phyloP scores from a whole-genome alignment of 2,888 invertebrate genomes.

The Epinotia bilunana region DNA sequence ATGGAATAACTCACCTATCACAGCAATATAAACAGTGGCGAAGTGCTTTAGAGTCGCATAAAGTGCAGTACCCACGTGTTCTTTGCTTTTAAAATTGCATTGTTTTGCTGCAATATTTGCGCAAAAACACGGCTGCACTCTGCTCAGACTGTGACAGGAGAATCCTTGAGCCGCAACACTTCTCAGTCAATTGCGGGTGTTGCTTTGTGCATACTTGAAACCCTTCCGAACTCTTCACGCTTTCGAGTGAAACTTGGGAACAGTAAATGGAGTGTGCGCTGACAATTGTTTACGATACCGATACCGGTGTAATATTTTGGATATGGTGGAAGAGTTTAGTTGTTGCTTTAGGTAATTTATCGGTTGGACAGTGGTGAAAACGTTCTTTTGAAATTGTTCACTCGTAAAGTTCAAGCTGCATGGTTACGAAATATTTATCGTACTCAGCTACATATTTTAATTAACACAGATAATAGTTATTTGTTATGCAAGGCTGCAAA shows the following conservation, averaged over 20 bases:
- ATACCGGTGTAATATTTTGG: slow-evolving; percentile 25
- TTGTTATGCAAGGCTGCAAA: no score
- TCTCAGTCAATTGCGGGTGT: slow-evolving; percentile 65
- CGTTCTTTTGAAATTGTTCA: neutral
- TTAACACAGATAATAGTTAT: no score
- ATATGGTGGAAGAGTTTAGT: slow-evolving; percentile 19
- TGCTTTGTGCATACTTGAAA: slow-evolving; percentile 65
- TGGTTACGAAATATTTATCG: neutral
- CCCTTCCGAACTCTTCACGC: slow-evolving; percentile 57
- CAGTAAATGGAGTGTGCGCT: slow-evolving; percentile 44
- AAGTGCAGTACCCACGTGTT: slow-evolving; percentile 12
- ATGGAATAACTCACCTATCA: slow-evolving; percentile 22
- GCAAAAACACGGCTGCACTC: slow-evolving; percentile 55
- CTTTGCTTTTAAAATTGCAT: slow-evolving; percentile 34
- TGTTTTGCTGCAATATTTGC: slow-evolving; percentile 61
- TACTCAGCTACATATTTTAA: neutral
- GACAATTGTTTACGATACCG: slow-evolving; percentile 39
- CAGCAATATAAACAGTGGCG: neutral
- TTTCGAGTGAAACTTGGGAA: slow-evolving; percentile 47
- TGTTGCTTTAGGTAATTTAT: neutral
- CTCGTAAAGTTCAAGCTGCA: no score
- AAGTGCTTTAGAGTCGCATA: slow-evolving; percentile 21
- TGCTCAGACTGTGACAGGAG: slow-evolving; percentile 61
- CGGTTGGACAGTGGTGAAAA: neutral
- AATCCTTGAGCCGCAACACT: slow-evolving; percentile 62